phyloP scores from a whole-genome alignment of 2,888 invertebrate species.

The Andricus curvator region DNA sequence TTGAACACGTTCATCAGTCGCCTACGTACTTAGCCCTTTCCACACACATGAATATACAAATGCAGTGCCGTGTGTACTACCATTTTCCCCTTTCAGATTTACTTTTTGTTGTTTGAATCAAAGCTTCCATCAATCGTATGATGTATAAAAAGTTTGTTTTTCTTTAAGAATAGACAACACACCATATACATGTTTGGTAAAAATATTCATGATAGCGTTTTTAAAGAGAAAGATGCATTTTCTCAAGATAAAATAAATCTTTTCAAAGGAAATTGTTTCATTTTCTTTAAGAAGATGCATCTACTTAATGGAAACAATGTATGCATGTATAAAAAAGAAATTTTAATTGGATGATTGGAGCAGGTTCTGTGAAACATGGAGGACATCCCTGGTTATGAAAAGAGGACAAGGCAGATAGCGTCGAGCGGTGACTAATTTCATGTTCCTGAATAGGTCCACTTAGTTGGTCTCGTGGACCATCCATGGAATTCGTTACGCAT shows the following conservation, averaged over 20 bases:
- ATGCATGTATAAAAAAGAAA: too few relatives aligned
- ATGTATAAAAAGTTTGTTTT: too few relatives aligned
- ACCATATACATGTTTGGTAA: too few relatives aligned
- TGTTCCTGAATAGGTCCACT: constrained; percentile 59
- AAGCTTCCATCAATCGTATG: too few relatives aligned
- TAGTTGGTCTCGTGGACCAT: constrained; percentile 47
- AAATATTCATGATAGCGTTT: too few relatives aligned
- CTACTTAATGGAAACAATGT: not conserved
- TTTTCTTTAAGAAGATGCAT: not conserved
- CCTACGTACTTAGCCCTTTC: constrained; percentile 21
- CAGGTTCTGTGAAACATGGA: not conserved
- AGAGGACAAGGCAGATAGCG: not conserved
- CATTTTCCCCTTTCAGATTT: not conserved
- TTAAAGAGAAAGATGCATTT: too few relatives aligned
- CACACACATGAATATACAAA: constrained; percentile 31
- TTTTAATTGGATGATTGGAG: not conserved
- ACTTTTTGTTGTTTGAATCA: too few relatives aligned
- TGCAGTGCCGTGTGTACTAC: not conserved
- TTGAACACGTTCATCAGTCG: constrained; percentile 43
- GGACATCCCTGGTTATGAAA: not conserved
- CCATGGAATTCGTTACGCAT: constrained; percentile 50
- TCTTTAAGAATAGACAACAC: too few relatives aligned
- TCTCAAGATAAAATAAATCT: too few relatives aligned
- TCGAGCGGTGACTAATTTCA: constrained; percentile 50
- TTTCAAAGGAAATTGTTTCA: not conserved